Evolutionary conservation across 2,888 invertebrate species (phyloP), one percentile per base, ranked within the genome.

Genomic region (Tinea pellionella): DNA sequence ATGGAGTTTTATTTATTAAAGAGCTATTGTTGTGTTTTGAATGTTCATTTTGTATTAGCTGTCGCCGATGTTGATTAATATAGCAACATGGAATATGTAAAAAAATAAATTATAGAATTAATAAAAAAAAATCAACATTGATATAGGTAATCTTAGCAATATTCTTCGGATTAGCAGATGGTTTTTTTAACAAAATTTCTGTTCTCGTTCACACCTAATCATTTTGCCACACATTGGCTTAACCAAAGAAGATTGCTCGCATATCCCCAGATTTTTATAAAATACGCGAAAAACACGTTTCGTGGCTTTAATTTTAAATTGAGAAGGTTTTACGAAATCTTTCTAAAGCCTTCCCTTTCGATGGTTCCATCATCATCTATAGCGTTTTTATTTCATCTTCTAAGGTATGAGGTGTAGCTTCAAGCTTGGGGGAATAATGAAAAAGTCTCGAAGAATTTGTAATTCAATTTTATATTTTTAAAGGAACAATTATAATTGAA

Each of bases 271-370:
- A 84, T 82, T 87, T 87, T 86, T 87, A 86, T 83, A 86, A 86
- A 86, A 85, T 84, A 83, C 73, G 77, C 79, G 83, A 85, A 86
- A 84, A 87, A 87, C 87, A 88, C 87, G 87, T 88, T 87, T 86
- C 80, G 79, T 85, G 87, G 87, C 86, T 88, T 87, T 87, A 85
- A 87, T 87, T 88, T 88, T 86, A 87, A 87, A 88, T 87, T 87
- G 86, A 85, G 84, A 80, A 74, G 86, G 79, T 86, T 84, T 78
- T 78, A 77, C 75, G 78, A 73, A 80, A 81, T 86, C 86, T 85
- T 80, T 66, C 72, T 72, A 82, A 87, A 86, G 81, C 86, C 79
- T 75, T 68, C 51, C 64, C 72, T 71, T 70, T 70, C 79, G 78
- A 30, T 57, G 32, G 15, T 32, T 55, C 16, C 24, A 19, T 19